These are phyloP conservation scores for Cyprinodon diabolis DNA, from an alignment of 2,797 vertebrate genomes.

Conservation along the genomic window DNA sequence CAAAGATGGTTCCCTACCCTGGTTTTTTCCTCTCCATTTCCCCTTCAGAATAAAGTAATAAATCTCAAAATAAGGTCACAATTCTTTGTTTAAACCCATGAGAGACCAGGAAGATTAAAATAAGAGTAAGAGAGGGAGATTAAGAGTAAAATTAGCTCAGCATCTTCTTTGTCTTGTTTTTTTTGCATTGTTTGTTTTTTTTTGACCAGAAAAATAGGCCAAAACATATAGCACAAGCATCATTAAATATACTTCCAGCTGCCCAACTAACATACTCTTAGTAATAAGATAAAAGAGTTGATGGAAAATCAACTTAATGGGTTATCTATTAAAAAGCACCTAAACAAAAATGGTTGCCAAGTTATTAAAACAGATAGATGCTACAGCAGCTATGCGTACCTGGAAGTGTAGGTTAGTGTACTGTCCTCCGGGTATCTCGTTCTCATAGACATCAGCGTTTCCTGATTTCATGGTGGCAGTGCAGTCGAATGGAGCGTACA, in stretches of 20 bases:
- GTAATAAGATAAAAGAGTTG: too few species aligned
- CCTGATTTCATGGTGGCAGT: slow-evolving; percentile 98
- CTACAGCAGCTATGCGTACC: slow-evolving; percentile 31
- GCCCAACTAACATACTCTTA: neutral
- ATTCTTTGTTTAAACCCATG: too few species aligned
- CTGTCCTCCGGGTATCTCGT: slow-evolving; percentile 96
- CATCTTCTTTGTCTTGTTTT: too few species aligned
- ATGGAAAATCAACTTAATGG: neutral
- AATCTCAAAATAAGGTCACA: too few species aligned
- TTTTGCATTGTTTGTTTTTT: too few species aligned
- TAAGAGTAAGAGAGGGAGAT: too few species aligned
- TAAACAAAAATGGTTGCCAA: neutral
- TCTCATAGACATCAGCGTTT: slow-evolving; percentile 95
- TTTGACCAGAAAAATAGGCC: too few species aligned
- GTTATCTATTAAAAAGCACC: neutral
- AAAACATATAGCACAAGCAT: neutral
- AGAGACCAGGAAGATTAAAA: too few species aligned
- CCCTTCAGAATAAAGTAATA: too few species aligned
- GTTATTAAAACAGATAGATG: neutral
- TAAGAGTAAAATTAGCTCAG: too few species aligned
- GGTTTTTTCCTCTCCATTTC: too few species aligned
- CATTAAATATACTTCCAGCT: neutral
- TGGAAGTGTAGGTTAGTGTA: slow-evolving; percentile 97
- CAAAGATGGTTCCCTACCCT: too few species aligned
- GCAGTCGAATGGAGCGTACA: slow-evolving; percentile 96